Evolutionary conservation across 2,113 vertebrate genomes (phyloP), one percentile per base, ranked within the genome.

Genomic region (Petrocephalus microphthalmus): DNA sequence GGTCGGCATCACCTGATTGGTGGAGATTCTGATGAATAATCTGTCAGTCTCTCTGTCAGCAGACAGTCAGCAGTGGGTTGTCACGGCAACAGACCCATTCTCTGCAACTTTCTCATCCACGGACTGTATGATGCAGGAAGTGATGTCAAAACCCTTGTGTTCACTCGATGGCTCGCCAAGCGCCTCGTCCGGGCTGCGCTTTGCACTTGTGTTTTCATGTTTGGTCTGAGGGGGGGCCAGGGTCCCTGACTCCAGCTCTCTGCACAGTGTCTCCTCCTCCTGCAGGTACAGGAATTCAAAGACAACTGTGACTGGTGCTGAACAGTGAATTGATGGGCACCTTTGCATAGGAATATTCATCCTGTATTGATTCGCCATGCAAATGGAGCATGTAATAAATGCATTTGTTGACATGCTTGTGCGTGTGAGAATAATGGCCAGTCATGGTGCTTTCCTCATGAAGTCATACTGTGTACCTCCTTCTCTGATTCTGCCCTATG

Each of bases 71-170:
- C 92, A 96, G 91, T 95, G 95, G 93, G 93, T 93, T 91, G 94
- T 90, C 88, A 90, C 91, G 87, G 91, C 85, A 74, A 91, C 89
- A 7, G 90, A 91, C 54, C 91, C 94, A 82, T 93, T 92, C 19
- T 94, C 92, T 81, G 96, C 96, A 56, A 97, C 97, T 91, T 97
- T 97, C 92, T 97, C 97, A 88, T 97, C 97, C 89, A 97, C 96
- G 11, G 95, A 97, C 92, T 98, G 98, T 91, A 97, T 96, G 17
- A 97, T 95, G 84, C 96, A 96, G 37, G 96, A 95, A 82, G 96
- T 96, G 92, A 98, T 97, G 33, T 99, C 97, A 64, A 96, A 97
- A 90, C 96, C 94, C 94, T 98, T 99, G 90, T 96, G 95, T 92
- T 97, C 97, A 88, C 96, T 95, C 67, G 94, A 91, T 89, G 91